Conservation (phyloP, 2,113 vertebrate species). For the Stegostoma tigrinum region DNA sequence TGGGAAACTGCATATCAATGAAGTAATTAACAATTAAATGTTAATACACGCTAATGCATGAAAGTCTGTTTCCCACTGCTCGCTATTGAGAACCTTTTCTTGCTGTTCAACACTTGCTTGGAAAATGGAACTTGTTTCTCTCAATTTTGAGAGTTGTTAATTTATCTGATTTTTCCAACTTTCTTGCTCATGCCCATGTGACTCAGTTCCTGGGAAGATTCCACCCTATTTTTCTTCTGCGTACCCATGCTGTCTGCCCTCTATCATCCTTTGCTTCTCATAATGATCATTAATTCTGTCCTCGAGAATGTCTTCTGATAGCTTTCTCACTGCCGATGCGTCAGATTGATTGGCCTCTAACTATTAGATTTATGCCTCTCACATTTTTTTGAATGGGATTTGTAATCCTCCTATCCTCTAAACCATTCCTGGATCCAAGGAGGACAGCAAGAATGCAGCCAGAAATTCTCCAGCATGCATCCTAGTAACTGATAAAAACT, state of each 20-base stretch:
- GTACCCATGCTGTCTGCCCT: no score
- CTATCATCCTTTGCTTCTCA: not conserved
- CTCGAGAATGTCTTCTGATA: not conserved
- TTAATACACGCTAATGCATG: no score
- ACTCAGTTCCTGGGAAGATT: not conserved
- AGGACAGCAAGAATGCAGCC: not conserved
- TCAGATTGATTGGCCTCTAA: not conserved
- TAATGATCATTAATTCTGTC: not conserved
- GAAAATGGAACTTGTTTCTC: no score
- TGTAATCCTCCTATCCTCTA: not conserved
- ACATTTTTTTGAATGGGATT: not conserved
- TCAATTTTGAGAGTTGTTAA: no score
- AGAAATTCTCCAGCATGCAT: not conserved
- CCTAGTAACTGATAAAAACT: not conserved
- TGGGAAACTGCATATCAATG: no score
- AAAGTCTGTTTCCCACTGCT: no score
- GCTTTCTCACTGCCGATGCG: not conserved
- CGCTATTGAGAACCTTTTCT: no score
- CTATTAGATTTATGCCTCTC: not conserved
- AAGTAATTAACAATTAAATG: no score
- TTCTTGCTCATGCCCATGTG: no score
- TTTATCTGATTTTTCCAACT: no score
- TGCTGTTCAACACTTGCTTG: no score
- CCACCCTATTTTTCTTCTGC: not conserved
- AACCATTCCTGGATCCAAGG: not conserved